phyloP scores from a whole-genome alignment of 2,113 vertebrate species.

The Illadopsis cleaveri region DNA sequence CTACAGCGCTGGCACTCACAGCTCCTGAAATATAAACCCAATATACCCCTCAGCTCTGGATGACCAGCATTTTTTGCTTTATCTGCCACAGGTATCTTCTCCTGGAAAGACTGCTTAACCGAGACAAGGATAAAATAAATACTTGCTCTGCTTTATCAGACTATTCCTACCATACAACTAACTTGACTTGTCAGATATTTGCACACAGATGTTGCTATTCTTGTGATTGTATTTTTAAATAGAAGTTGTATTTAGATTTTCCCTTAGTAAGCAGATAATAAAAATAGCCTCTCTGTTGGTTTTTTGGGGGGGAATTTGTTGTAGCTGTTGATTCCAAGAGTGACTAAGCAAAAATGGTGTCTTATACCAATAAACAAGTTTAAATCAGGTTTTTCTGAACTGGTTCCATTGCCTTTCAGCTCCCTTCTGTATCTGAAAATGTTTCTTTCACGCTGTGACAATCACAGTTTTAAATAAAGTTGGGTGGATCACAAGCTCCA shows the following conservation, averaged over 20 bases:
- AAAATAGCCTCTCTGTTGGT: not conserved
- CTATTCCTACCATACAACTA: not conserved
- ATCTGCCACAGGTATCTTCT: not conserved
- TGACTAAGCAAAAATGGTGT: not conserved
- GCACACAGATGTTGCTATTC: not conserved
- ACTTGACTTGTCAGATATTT: not conserved
- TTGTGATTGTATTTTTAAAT: not conserved
- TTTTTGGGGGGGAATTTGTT: not conserved
- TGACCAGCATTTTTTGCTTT: not conserved
- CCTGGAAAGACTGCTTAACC: not conserved
- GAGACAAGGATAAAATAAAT: not conserved
- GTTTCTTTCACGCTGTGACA: not conserved
- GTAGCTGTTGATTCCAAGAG: not conserved
- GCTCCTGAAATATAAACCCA: not conserved
- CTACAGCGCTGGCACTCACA: not conserved
- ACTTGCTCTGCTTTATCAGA: not conserved
- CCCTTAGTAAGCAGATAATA: not conserved
- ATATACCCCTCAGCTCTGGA: not conserved
- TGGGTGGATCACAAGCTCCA: not conserved
- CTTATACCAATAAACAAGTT: not conserved
- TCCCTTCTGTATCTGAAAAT: not conserved
- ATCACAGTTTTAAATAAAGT: not conserved
- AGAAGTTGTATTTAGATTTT: not conserved
- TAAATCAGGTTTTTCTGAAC: not conserved
- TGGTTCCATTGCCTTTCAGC: not conserved